Evolutionary conservation across 2,888 invertebrate genomes (phyloP).

Genomic region (Plagiodera versicolora): DNA sequence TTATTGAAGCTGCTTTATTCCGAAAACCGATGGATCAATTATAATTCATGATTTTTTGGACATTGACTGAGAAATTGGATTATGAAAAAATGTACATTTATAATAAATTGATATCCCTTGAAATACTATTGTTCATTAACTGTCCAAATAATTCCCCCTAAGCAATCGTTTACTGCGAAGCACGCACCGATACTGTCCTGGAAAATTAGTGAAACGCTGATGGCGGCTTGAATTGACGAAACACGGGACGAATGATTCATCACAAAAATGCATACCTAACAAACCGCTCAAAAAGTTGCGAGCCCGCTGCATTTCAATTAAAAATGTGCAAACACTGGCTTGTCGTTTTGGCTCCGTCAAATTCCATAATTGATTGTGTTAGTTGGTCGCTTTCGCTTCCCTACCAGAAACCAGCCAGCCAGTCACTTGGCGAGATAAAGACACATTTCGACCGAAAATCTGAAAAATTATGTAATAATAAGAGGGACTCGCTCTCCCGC

Average conservation of each 20-base stretch:
- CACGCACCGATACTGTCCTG: slow-evolving; percentile 39
- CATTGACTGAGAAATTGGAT: too few relatives aligned
- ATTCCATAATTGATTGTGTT: slow-evolving; percentile 50
- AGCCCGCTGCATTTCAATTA: slow-evolving; percentile 50
- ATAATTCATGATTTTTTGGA: too few relatives aligned
- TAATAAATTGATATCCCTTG: too few relatives aligned
- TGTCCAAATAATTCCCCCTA: too few relatives aligned
- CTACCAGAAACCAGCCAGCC: too few relatives aligned
- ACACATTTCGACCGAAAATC: slow-evolving; percentile 23
- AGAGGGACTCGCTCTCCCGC: slow-evolving; percentile 15
- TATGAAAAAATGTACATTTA: too few relatives aligned
- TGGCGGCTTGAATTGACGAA: slow-evolving; percentile 47
- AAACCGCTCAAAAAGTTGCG: slow-evolving; percentile 44
- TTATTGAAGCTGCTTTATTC: too few relatives aligned
- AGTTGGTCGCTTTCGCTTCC: slow-evolving; percentile 21
- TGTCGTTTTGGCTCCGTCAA: slow-evolving; percentile 47
- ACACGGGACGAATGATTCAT: slow-evolving; percentile 49
- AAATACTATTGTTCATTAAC: too few relatives aligned
- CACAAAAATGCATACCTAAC: slow-evolving; percentile 53
- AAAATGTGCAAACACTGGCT: slow-evolving; percentile 51
- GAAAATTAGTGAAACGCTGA: slow-evolving; percentile 46
- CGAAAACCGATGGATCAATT: too few relatives aligned
- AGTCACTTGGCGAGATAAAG: slow-evolving; percentile 25
- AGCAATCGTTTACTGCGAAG: too few relatives aligned
- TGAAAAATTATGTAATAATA: slow-evolving; percentile 28